Percentiles rank a stretch among this genome's conserved stretches.
Conservation (phyloP, 2,797 vertebrate species). For the Dendrocincla tyrannina region DNA sequence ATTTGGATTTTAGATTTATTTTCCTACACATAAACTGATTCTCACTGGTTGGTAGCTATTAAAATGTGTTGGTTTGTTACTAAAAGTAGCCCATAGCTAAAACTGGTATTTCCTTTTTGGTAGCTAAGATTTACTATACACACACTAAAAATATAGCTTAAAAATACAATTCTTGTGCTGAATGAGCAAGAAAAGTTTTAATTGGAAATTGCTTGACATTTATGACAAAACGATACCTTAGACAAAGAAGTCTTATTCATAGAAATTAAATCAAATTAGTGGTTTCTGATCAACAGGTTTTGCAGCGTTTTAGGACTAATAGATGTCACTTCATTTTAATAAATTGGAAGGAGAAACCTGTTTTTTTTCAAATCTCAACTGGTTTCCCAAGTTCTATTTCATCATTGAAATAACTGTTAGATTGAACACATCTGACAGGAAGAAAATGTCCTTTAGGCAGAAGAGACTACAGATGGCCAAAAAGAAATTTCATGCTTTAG, state of each 20-base stretch:
- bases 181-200: not conserved
- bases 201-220: not conserved
- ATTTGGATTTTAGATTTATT: not conserved
- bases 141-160: not conserved
- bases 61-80: not conserved
- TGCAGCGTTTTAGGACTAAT: not conserved
- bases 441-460: not conserved
- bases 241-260: not conserved
- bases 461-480: not conserved
- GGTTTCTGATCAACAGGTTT: not conserved
- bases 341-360: conserved; percentile 3
- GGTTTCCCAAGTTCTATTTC: conserved; percentile 2
- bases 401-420: not conserved
- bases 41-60: not conserved
- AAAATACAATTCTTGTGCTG: not conserved
- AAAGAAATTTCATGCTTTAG: not conserved
- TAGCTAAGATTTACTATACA: not conserved
- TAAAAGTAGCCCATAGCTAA: not conserved
- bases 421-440: not conserved
- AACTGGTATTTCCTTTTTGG: conserved; percentile 2
- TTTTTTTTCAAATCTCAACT: not conserved
- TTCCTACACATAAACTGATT: not conserved
- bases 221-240: not conserved
- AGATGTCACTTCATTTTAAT: conserved; percentile 1
- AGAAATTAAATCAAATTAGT: not conserved